Conservation (phyloP, 1,140 invertebrate species). For the Caenorhabditis inopinata region DNA sequence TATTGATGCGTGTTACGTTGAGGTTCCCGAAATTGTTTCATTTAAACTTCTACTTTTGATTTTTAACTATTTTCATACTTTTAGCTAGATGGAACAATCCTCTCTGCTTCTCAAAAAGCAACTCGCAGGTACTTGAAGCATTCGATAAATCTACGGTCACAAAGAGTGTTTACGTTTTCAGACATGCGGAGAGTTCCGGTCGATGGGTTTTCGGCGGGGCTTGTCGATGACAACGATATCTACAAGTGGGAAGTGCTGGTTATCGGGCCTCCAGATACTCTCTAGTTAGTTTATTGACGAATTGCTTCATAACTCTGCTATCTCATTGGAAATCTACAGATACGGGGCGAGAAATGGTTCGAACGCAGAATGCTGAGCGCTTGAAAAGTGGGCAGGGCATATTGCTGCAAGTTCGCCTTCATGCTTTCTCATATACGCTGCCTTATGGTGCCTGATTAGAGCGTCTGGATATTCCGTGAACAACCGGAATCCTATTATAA, state of each 20-base stretch:
- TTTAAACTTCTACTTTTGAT: neutral
- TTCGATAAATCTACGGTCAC: neutral
- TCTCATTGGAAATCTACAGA: no score
- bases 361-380: no score
- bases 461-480: no score
- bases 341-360: no score
- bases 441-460: no score
- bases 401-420: no score
- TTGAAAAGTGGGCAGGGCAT: no score
- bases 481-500: no score
- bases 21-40: neutral
- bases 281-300: slow-evolving; percentile 72
- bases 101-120: slow-evolving; percentile 30
- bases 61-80: neutral
- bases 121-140: neutral
- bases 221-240: slow-evolving; percentile 98
- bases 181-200: slow-evolving; percentile 48
- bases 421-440: no score
- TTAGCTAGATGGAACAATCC: slow-evolving; percentile 14
- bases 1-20: neutral
- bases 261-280: slow-evolving; percentile 95
- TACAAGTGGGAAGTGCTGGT: slow-evolving; percentile 99
- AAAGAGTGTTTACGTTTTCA: slow-evolving; percentile 23
- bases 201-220: slow-evolving; percentile 91
- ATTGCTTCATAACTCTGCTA: neutral